A percentile compares a stretch with the other conserved stretches of the same genome.
phyloP scores from a whole-genome alignment of 2,113 vertebrate species.

The Aythya baeri region DNA sequence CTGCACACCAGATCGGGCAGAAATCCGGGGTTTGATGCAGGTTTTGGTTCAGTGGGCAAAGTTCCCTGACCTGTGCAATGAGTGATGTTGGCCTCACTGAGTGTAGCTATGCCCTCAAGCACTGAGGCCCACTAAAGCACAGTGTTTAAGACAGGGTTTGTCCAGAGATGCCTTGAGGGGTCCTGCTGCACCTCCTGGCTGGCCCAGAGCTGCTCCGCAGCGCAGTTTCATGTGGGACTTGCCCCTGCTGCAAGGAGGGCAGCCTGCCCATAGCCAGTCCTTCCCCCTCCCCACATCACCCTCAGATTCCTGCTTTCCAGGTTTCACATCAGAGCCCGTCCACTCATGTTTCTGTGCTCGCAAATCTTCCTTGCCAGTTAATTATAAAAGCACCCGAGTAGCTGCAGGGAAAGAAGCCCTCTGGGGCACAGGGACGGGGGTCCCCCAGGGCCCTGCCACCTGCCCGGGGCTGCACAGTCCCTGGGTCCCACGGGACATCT shows the following conservation, averaged over 20 bases:
- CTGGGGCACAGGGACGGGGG: not conserved
- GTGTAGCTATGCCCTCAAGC: not conserved
- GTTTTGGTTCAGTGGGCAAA: not conserved
- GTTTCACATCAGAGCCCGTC: not conserved
- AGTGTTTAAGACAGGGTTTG: too few relatives aligned
- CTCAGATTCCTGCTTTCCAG: not conserved
- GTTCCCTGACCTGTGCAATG: not conserved
- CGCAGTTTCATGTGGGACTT: not conserved
- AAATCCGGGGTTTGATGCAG: not conserved
- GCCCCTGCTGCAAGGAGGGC: not conserved
- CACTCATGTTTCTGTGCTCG: not conserved
- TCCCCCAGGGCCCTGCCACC: too few relatives aligned
- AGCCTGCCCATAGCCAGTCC: too few relatives aligned
- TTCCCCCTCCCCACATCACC: too few relatives aligned
- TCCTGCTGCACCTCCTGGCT: too few relatives aligned
- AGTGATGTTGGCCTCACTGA: fast-evolving
- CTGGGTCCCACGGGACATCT: not conserved
- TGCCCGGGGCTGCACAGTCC: too few relatives aligned
- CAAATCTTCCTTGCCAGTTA: not conserved
- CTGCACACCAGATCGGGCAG: not conserved
- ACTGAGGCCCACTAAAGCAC: too few relatives aligned
- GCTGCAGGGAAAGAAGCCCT: too few relatives aligned
- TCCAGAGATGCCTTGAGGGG: not conserved
- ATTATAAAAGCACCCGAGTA: not conserved
- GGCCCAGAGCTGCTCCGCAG: not conserved